Conservation (phyloP, 2,113 vertebrate genomes). For the Sapajus apella region DNA sequence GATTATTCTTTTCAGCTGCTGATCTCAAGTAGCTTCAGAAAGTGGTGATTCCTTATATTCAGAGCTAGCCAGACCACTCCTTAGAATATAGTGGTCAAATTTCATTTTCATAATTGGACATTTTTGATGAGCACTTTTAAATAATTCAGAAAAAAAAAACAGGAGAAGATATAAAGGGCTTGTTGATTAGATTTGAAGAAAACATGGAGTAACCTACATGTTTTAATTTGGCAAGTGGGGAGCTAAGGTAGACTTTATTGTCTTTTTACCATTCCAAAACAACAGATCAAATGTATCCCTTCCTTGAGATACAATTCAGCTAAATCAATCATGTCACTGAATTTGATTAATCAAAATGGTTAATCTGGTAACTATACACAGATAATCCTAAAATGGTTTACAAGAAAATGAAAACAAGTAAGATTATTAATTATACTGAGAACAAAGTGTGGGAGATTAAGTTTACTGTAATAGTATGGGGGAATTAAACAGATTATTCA, state of each 20-base stretch:
- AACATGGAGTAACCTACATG: background rate
- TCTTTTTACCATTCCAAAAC: background rate
- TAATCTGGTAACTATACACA: background rate
- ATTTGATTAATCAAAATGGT: background rate
- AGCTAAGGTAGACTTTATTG: background rate
- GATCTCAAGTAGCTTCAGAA: background rate
- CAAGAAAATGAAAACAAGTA: background rate
- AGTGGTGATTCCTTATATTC: background rate
- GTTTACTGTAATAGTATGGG: background rate
- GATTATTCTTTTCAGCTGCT: background rate
- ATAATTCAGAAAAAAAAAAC: constrained; percentile 23
- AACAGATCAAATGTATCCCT: background rate
- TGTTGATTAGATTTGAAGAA: background rate
- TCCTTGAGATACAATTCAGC: background rate
- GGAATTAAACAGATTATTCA: background rate
- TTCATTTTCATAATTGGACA: constrained; percentile 19
- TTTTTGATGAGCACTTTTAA: constrained; percentile 9
- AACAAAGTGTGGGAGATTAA: background rate
- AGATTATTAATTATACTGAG: background rate
- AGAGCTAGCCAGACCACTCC: background rate
- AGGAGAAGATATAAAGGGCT: background rate
- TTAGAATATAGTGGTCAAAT: background rate
- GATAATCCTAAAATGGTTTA: background rate
- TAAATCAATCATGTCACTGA: background rate
- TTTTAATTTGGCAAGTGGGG: background rate